Conservation (phyloP, 2,113 vertebrate genomes). For the Corydoras sp. region DNA sequence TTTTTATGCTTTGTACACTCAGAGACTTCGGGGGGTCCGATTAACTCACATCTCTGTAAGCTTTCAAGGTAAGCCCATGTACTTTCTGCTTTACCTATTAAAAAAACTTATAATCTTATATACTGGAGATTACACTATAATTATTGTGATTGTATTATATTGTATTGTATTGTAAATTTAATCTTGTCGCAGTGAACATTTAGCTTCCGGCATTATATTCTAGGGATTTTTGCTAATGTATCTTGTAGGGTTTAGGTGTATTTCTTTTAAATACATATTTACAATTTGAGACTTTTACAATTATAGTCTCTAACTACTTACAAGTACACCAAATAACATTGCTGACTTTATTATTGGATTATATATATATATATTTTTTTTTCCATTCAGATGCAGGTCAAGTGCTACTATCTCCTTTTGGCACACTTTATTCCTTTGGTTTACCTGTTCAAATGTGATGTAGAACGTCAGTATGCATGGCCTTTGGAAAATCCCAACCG, state of each 20-base stretch:
- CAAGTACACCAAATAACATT: background rate
- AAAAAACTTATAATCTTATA: too few species aligned
- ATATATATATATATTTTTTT: background rate
- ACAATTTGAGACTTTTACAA: too few species aligned
- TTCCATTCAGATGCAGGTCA: conserved; percentile 29
- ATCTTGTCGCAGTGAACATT: too few species aligned
- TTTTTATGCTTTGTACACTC: conserved; percentile 23
- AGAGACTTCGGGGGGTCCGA: conserved; percentile 35
- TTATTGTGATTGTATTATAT: background rate
- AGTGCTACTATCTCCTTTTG: conserved; percentile 14
- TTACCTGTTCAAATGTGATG: conserved; percentile 2
- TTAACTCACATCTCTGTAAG: conserved; percentile 22
- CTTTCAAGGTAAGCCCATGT: conserved; percentile 28
- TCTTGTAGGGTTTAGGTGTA: too few species aligned
- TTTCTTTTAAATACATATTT: too few species aligned
- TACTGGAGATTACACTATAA: too few species aligned
- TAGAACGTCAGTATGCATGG: background rate
- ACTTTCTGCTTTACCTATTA: background rate
- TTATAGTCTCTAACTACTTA: too few species aligned
- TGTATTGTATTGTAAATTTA: background rate
- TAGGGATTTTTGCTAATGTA: too few species aligned
- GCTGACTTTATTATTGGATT: background rate
- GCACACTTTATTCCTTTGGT: background rate
- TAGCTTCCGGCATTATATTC: too few species aligned
- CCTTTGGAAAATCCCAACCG: accelerated